phyloP scores from a whole-genome alignment of 1,140 invertebrate genomes.

The Monochamus saltuarius region DNA sequence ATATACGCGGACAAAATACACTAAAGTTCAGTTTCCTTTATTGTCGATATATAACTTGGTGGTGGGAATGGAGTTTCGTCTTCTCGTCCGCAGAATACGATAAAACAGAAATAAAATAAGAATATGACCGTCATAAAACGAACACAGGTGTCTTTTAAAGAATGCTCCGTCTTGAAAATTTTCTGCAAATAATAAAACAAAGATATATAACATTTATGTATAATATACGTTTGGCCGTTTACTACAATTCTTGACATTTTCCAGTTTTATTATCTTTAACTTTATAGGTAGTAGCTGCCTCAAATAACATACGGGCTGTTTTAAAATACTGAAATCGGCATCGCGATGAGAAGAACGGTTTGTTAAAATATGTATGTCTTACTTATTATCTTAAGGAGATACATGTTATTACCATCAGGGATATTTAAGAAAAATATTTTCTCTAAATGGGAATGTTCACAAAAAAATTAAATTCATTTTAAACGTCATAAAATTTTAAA shows the following conservation, averaged over 20 bases:
- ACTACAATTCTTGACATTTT: background rate
- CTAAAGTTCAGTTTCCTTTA: conserved; percentile 45
- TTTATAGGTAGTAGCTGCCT: background rate
- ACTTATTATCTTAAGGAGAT: too few species aligned
- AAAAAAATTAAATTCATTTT: too few species aligned
- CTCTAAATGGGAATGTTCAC: too few species aligned
- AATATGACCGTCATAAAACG: conserved; percentile 45
- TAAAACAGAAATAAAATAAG: conserved; percentile 47
- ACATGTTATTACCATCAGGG: too few species aligned
- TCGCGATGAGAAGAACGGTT: too few species aligned
- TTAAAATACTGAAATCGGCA: background rate
- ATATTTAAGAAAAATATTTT: too few species aligned
- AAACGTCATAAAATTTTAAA: too few species aligned
- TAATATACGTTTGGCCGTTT: too few species aligned
- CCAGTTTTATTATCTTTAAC: background rate
- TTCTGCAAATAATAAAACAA: conserved; percentile 32
- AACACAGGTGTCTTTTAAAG: conserved; percentile 44
- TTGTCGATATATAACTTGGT: conserved; percentile 45
- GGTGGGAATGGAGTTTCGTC: conserved; percentile 23
- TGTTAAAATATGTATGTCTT: too few species aligned
- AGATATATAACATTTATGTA: conserved; percentile 6
- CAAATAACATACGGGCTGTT: background rate
- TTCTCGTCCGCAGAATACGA: conserved; percentile 31
- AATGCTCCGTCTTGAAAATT: conserved; percentile 21
- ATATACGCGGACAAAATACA: conserved; percentile 44